Percentiles rank a stretch among this genome's conserved stretches.
Conservation (phyloP, 2,888 invertebrate species). For the Lottia gigantea region DNA sequence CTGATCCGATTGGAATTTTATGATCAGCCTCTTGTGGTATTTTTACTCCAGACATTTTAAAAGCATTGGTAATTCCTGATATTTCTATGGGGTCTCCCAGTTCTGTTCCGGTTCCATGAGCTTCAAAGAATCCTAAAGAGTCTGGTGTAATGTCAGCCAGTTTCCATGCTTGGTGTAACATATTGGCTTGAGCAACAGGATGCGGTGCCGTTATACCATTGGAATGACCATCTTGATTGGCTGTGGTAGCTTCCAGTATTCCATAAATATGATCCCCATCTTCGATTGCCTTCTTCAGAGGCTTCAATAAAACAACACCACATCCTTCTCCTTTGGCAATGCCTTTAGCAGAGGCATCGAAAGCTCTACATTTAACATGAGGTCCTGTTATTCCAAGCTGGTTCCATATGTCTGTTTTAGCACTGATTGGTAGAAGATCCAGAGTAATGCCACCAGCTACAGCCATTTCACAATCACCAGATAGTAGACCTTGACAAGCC, state of each 20-base stretch:
- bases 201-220: slow-evolving; percentile 20
- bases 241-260: slow-evolving; percentile 17
- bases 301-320: slow-evolving; percentile 22
- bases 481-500: slow-evolving; percentile 10
- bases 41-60: not conserved
- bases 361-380: slow-evolving; percentile 20
- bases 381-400: slow-evolving; percentile 13
- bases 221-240: slow-evolving; percentile 22
- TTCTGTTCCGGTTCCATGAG: slow-evolving; percentile 19
- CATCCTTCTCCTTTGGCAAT: slow-evolving; percentile 19
- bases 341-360: slow-evolving; percentile 23
- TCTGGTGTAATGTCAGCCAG: slow-evolving; percentile 16
- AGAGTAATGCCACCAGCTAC: slow-evolving; percentile 24
- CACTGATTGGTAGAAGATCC: slow-evolving; percentile 19
- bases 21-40: not conserved
- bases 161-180: slow-evolving; percentile 16
- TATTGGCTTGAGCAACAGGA: slow-evolving; percentile 13
- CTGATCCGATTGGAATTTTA: slow-evolving; percentile 5
- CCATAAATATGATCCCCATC: slow-evolving; percentile 21
- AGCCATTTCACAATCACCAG: slow-evolving; percentile 26
- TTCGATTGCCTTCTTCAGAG: slow-evolving; percentile 18
- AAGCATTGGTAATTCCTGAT: slow-evolving; percentile 1
- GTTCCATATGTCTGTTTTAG: slow-evolving; percentile 22
- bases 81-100: slow-evolving; percentile 4
- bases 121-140: slow-evolving; percentile 16